Percentiles rank a stretch among this genome's conserved stretches.
These are phyloP conservation scores for Poeciliopsis gracilis DNA, from an alignment of 2,797 vertebrate genomes.

Conservation along the genomic window DNA sequence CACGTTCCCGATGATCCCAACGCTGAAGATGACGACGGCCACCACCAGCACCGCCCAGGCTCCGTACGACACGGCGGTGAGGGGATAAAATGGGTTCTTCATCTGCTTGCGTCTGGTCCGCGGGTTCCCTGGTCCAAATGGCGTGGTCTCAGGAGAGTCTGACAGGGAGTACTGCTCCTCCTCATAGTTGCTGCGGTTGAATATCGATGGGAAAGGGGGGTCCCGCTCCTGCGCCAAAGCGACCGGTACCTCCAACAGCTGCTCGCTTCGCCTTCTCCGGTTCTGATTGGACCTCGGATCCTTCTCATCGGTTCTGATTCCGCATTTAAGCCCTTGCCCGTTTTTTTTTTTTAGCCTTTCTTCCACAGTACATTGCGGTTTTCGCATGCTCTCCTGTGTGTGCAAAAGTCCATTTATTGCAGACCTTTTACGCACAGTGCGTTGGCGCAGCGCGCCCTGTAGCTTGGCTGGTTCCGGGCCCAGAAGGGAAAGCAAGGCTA, in stretches of 20 bases:
- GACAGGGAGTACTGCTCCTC: constrained; percentile 58
- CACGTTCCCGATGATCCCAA: constrained; percentile 92
- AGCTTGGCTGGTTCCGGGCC: not conserved
- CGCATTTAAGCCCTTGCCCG: not conserved
- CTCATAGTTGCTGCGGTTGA: constrained; percentile 58
- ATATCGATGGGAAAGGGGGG: constrained; percentile 17
- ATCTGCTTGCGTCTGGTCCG: constrained; percentile 70
- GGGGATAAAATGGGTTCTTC: constrained; percentile 93
- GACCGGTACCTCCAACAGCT: constrained; percentile 8
- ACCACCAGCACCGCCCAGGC: constrained; percentile 88
- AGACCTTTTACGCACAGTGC: constrained; percentile 36
- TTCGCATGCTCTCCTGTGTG: not conserved
- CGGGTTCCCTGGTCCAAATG: constrained; percentile 45
- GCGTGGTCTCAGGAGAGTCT: constrained; percentile 63
- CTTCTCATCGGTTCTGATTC: not conserved
- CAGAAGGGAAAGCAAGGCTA: not conserved
- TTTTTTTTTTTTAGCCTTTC: not conserved
- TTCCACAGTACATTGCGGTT: not conserved
- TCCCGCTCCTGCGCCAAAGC: constrained; percentile 74
- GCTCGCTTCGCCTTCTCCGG: constrained; percentile 8
- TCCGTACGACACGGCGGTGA: constrained; percentile 87
- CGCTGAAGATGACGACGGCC: constrained; percentile 88
- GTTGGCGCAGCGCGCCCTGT: not conserved
- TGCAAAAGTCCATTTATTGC: constrained; percentile 16
- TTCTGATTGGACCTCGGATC: constrained; percentile 13